Conservation (phyloP, 1,140 invertebrate genomes). For the Trachymyrmex cornetzi region DNA sequence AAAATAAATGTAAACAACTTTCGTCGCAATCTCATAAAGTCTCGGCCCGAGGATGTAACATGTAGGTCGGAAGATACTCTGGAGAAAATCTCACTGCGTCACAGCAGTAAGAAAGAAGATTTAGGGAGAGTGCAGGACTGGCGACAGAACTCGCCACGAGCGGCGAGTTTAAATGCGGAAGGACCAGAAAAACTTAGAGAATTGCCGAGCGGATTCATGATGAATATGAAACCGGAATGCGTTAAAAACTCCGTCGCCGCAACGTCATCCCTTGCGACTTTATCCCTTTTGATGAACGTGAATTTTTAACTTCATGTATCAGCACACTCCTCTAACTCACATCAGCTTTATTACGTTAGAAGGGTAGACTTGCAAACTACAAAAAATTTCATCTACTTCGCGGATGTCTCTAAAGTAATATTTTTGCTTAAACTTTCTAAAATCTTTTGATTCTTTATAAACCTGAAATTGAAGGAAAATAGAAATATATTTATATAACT, state of each 20-base stretch:
- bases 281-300: conserved; percentile 53
- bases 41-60: conserved; percentile 5
- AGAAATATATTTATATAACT: background rate
- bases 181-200: conserved; percentile 17
- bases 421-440: background rate
- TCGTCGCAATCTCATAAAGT: conserved; percentile 22
- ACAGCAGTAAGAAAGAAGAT: conserved; percentile 45
- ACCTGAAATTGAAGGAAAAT: background rate
- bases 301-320: conserved; percentile 58
- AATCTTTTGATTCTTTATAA: background rate
- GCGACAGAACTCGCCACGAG: conserved; percentile 15
- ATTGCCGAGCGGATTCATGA: conserved; percentile 30
- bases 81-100: conserved; percentile 21
- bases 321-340: conserved; percentile 3
- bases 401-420: background rate
- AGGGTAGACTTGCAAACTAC: background rate
- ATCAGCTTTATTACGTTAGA: conserved; percentile 38
- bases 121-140: conserved; percentile 37
- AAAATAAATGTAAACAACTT: conserved; percentile 3
- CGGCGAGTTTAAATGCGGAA: conserved; percentile 23
- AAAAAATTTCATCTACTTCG: conserved; percentile 15
- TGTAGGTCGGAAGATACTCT: conserved; percentile 24
- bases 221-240: conserved; percentile 59
- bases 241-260: conserved; percentile 34
- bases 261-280: conserved; percentile 16